These are phyloP conservation scores for Onychomys leucogaster DNA, from an alignment of 2,797 vertebrate genomes.

Conservation along the genomic window DNA sequence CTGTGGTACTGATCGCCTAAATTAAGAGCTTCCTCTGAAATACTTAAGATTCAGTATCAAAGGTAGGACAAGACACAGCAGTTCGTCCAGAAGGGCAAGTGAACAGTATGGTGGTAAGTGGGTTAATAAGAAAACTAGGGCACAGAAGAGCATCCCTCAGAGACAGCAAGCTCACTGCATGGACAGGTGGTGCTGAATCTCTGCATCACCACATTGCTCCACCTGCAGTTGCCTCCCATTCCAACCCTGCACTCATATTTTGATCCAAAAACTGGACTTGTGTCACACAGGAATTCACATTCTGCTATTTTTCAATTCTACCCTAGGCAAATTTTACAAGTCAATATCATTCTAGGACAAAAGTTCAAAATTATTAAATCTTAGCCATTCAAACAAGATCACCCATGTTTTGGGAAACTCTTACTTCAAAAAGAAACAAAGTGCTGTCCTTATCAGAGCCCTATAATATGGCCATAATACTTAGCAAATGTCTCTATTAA, in stretches of 20 bases:
- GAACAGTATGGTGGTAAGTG: constrained; percentile 59
- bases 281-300: neutral
- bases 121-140: constrained; percentile 78
- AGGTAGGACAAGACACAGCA: constrained; percentile 80
- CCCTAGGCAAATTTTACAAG: neutral
- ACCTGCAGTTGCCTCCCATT: neutral
- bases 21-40: constrained; percentile 77
- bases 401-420: neutral
- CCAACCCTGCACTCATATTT: neutral
- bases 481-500: neutral
- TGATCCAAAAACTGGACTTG: neutral
- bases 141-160: constrained; percentile 57
- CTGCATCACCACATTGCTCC: neutral
- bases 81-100: constrained; percentile 58
- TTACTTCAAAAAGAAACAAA: constrained; percentile 40
- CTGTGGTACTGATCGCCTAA: constrained; percentile 66
- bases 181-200: constrained; percentile 54
- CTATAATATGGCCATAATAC: neutral
- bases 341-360: neutral
- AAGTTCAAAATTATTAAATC: neutral
- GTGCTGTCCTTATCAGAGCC: neutral
- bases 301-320: neutral
- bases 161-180: constrained; percentile 56
- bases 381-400: neutral
- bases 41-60: constrained; percentile 68